Percentiles rank a stretch among this genome's conserved stretches.
These are phyloP conservation scores for Plectus sambesii DNA, from an alignment of 1,140 invertebrate species.

Conservation along the genomic window DNA sequence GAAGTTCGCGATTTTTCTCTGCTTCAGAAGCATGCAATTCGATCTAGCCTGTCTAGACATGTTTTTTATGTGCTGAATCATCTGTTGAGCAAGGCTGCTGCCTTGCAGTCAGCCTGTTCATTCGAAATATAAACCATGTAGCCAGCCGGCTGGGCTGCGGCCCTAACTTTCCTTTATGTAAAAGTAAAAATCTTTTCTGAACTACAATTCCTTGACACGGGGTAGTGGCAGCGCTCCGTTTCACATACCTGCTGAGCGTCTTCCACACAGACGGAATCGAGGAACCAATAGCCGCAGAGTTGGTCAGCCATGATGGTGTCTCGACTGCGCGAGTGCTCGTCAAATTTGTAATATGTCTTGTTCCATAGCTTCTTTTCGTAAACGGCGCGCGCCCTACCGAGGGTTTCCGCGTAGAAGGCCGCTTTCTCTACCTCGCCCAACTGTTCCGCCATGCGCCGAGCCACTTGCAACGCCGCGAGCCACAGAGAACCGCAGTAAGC, in stretches of 20 bases:
- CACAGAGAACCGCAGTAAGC: constrained; percentile 83
- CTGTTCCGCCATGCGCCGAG: constrained; percentile 60
- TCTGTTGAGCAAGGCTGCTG: too few species aligned
- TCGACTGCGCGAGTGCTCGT: constrained; percentile 55
- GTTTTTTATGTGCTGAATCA: too few species aligned
- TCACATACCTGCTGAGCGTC: constrained; percentile 53
- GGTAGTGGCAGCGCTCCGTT: constrained; percentile 2
- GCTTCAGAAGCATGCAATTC: too few species aligned
- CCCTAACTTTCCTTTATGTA: too few species aligned
- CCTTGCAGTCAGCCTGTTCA: too few species aligned
- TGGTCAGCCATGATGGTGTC: constrained; percentile 55
- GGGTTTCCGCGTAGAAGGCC: constrained; percentile 57
- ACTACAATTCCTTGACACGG: background rate
- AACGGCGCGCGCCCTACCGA: constrained; percentile 61
- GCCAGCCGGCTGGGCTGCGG: too few species aligned
- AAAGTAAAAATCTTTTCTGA: too few species aligned
- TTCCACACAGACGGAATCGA: constrained; percentile 46
- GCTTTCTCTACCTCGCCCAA: constrained; percentile 57
- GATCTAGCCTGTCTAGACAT: too few species aligned
- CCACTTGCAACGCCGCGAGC: constrained; percentile 63
- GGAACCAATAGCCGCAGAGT: constrained; percentile 29
- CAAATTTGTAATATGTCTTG: constrained; percentile 67
- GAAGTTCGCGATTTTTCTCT: too few species aligned
- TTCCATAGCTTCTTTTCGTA: constrained; percentile 62
- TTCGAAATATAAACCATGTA: too few species aligned